Evolutionary conservation across 2,113 vertebrate species (phyloP).

Genomic region (Plestiodon gilberti): DNA sequence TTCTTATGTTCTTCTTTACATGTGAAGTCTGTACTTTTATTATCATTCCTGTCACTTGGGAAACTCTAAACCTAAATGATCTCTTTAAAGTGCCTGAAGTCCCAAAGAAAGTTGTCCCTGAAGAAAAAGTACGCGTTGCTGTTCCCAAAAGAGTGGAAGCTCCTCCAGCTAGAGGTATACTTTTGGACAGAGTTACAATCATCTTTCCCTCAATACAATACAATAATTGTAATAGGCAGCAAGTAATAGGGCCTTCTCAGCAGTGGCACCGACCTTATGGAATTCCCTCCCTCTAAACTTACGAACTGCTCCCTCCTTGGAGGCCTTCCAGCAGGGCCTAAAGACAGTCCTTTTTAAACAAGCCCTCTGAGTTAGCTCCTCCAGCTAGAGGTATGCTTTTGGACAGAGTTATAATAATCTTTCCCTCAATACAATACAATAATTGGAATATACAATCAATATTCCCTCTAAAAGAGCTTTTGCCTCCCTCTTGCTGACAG

Average conservation of each 20-base stretch:
- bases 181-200: background rate
- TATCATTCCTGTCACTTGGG: slow-evolving; percentile 28
- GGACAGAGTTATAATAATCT: background rate
- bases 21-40: background rate
- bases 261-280: too few relatives aligned
- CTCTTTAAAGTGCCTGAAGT: slow-evolving; percentile 74
- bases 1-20: too few relatives aligned
- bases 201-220: background rate
- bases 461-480: slow-evolving; percentile 23
- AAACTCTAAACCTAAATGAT: slow-evolving; percentile 55
- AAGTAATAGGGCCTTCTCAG: too few relatives aligned
- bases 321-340: too few relatives aligned
- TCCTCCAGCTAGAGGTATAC: slow-evolving; percentile 79
- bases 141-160: slow-evolving; percentile 75
- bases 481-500: slow-evolving; percentile 13
- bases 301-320: too few relatives aligned
- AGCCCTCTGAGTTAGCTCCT: too few relatives aligned
- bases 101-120: slow-evolving; percentile 74
- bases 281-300: too few relatives aligned
- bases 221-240: too few relatives aligned
- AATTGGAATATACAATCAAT: too few relatives aligned
- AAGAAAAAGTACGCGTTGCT: slow-evolving; percentile 75
- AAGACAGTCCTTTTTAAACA: too few relatives aligned
- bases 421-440: too few relatives aligned
- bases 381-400: slow-evolving; percentile 77